Percentiles rank a stretch among this genome's conserved stretches.
Evolutionary conservation across 2,888 invertebrate genomes (phyloP).

Genomic region (Teleogryllus oceanicus): DNA sequence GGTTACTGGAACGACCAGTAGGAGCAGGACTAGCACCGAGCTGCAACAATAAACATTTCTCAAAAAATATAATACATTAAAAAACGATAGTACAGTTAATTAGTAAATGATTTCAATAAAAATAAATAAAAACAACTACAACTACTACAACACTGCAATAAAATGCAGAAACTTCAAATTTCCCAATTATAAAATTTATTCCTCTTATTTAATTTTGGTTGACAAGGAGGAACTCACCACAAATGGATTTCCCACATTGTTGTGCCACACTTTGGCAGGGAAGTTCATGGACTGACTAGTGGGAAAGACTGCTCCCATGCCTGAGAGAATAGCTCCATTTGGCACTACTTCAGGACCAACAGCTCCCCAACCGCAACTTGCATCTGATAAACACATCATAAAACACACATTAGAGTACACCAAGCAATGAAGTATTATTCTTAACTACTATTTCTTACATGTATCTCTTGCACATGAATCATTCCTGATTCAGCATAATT

Average conservation of each 20-base stretch:
- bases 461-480: too few relatives aligned
- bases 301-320: slow-evolving; percentile 34
- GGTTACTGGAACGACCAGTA: slow-evolving; percentile 55
- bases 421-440: too few relatives aligned
- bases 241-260: slow-evolving; percentile 47
- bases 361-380: slow-evolving; percentile 36
- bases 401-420: too few relatives aligned
- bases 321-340: slow-evolving; percentile 34
- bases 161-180: not conserved
- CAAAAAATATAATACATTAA: not conserved
- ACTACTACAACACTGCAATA: slow-evolving; percentile 19
- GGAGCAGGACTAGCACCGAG: slow-evolving; percentile 47
- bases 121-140: slow-evolving; percentile 12
- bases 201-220: too few relatives aligned
- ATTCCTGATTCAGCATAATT: too few relatives aligned
- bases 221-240: slow-evolving; percentile 42
- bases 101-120: too few relatives aligned
- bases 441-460: too few relatives aligned
- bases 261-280: slow-evolving; percentile 40
- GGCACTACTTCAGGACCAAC: slow-evolving; percentile 35
- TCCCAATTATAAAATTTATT: too few relatives aligned
- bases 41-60: slow-evolving; percentile 38
- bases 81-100: slow-evolving; percentile 18
- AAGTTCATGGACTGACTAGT: slow-evolving; percentile 41
- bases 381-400: slow-evolving; percentile 28